Percentiles rank a stretch among this genome's conserved stretches.
phyloP scores from a whole-genome alignment of 1,140 invertebrate species.

The Caenorhabditis remanei region DNA sequence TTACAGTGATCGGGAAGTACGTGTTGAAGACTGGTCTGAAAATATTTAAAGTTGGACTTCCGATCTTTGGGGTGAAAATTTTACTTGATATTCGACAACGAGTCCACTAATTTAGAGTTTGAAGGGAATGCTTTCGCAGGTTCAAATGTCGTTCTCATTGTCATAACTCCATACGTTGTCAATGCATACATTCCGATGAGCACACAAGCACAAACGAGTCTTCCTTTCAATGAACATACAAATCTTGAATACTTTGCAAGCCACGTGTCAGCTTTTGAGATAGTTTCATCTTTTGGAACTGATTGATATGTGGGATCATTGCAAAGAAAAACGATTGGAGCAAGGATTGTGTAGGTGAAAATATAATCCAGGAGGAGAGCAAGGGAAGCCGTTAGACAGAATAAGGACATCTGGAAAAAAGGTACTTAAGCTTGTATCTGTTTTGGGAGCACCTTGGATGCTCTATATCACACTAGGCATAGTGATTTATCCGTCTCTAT shows the following conservation, averaged over 20 bases:
- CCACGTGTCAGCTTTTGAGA: not conserved
- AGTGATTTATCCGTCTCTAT: too few species aligned
- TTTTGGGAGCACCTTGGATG: not conserved
- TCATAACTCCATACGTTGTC: constrained; percentile 68
- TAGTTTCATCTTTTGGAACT: constrained; percentile 26
- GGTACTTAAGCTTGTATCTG: not conserved
- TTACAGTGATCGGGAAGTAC: constrained; percentile 75
- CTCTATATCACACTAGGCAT: too few species aligned
- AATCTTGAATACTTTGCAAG: constrained; percentile 66
- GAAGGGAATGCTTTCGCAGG: constrained; percentile 77
- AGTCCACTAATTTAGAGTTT: constrained; percentile 73
- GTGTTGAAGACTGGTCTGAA: constrained; percentile 74
- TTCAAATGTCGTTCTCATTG: constrained; percentile 72
- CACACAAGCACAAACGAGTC: constrained; percentile 62
- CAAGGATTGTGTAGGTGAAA: constrained; percentile 75
- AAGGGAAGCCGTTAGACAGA: constrained; percentile 77
- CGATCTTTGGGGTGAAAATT: not conserved
- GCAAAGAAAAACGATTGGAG: constrained; percentile 68
- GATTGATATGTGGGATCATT: constrained; percentile 28
- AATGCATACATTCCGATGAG: constrained; percentile 68
- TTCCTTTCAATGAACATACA: constrained; percentile 70
- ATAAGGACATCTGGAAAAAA: constrained; percentile 73
- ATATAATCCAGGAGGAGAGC: constrained; percentile 76
- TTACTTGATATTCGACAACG: constrained; percentile 67
- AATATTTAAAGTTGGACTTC: not conserved